phyloP scores from a whole-genome alignment of 2,888 invertebrate genomes.

The Morinoia aosen region DNA sequence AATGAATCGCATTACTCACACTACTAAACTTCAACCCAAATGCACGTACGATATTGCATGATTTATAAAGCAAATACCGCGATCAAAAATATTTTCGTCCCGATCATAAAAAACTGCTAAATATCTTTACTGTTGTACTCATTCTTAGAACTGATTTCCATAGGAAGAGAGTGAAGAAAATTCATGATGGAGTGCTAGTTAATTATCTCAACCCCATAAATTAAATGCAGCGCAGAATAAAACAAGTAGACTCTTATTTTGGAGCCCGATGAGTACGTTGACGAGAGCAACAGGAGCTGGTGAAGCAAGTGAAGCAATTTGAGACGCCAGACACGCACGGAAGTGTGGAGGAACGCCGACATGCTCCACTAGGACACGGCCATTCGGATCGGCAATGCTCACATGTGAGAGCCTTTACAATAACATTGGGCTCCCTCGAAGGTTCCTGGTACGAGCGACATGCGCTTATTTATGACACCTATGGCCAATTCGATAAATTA shows the following conservation, averaged over 20 bases:
- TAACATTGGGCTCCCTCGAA: constrained; percentile 35
- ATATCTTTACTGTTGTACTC: background rate
- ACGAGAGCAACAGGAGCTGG: background rate
- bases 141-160: background rate
- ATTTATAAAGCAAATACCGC: background rate
- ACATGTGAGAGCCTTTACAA: background rate
- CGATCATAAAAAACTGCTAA: background rate
- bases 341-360: background rate
- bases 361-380: background rate
- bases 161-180: background rate
- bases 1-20: background rate
- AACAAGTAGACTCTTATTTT: background rate
- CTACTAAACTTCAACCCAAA: background rate
- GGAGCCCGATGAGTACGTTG: background rate
- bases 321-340: background rate
- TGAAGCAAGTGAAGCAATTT: background rate
- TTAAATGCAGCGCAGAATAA: background rate
- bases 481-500: constrained; percentile 53
- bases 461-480: constrained; percentile 49
- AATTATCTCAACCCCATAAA: background rate
- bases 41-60: background rate
- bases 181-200: background rate
- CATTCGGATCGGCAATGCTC: constrained; percentile 19
- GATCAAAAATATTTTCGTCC: background rate
- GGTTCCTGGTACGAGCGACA: constrained; percentile 48